Percentiles rank a stretch among this genome's conserved stretches.
Conservation (phyloP, 2,797 vertebrate genomes). For the Sebastolobus altivelis region DNA sequence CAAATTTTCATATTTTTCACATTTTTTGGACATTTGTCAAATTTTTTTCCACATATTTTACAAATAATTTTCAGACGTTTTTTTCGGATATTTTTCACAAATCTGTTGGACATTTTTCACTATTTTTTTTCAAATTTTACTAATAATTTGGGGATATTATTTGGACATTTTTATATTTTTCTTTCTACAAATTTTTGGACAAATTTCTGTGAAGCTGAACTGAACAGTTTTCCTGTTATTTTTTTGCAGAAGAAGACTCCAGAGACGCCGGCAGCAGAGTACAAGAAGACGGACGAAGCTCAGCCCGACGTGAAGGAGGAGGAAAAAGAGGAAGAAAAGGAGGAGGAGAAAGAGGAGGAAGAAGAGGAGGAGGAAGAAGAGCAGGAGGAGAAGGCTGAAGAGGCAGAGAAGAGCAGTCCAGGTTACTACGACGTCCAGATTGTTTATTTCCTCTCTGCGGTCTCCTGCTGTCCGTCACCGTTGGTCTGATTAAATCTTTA, state of each 20-base stretch:
- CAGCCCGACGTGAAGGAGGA: conserved; percentile 96
- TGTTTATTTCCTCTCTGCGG: neutral
- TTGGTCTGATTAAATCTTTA: neutral
- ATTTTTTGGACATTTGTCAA: too few relatives aligned
- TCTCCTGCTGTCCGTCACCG: neutral
- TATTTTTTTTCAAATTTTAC: too few relatives aligned
- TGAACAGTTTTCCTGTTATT: conserved; percentile 2
- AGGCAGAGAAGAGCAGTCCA: conserved; percentile 67
- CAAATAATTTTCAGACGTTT: too few relatives aligned
- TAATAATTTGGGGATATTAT: too few relatives aligned
- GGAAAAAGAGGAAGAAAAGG: conserved; percentile 80
- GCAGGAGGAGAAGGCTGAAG: conserved; percentile 49
- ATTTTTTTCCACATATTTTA: too few relatives aligned
- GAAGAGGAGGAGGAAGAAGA: conserved; percentile 70
- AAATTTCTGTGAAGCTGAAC: neutral
- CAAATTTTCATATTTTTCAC: too few relatives aligned
- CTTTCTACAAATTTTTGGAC: too few relatives aligned
- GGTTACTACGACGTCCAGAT: conserved; percentile 35
- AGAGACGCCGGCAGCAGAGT: conserved; percentile 86
- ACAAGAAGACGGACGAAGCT: conserved; percentile 97
- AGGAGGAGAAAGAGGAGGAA: conserved; percentile 64
- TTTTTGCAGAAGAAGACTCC: conserved; percentile 89
- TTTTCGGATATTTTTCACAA: too few relatives aligned
- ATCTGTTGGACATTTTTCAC: too few relatives aligned
- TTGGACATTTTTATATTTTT: too few relatives aligned